phyloP scores from a whole-genome alignment of 2,113 vertebrate genomes.

The Rhynchomys soricoides region DNA sequence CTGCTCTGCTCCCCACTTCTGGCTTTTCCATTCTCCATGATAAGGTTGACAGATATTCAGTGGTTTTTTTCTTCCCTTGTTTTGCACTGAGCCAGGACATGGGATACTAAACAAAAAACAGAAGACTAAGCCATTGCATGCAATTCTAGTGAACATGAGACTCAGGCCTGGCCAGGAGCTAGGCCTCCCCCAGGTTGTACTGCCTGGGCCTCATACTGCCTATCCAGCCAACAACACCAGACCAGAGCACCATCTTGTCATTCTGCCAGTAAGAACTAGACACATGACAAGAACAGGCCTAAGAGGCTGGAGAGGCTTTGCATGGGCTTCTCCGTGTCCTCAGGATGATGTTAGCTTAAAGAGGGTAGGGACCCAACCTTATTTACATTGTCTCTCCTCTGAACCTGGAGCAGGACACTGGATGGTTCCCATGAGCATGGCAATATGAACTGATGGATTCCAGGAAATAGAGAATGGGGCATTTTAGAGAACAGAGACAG shows the following conservation, averaged over 20 bases:
- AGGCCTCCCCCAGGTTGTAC: background rate
- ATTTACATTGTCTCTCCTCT: background rate
- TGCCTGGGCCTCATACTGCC: rapidly evolving
- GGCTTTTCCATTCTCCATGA: background rate
- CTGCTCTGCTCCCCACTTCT: background rate
- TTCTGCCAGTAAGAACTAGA: background rate
- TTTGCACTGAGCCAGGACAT: background rate
- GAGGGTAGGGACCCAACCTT: background rate
- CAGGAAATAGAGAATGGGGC: rapidly evolving
- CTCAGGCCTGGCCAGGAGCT: background rate
- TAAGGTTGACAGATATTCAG: rapidly evolving
- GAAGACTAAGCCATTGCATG: background rate
- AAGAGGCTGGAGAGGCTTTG: too few species aligned
- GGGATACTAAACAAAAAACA: background rate
- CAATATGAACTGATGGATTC: rapidly evolving
- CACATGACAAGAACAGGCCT: background rate
- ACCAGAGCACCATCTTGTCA: rapidly evolving
- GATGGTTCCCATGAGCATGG: rapidly evolving
- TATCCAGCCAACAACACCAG: rapidly evolving
- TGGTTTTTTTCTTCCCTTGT: background rate
- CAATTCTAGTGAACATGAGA: rapidly evolving
- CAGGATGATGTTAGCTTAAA: background rate
- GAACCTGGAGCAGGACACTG: background rate
- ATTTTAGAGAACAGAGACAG: background rate
- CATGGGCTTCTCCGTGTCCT: too few species aligned